These are phyloP conservation scores for Cyrtonyx montezumae DNA, from an alignment of 2,113 vertebrate genomes.

Conservation along the genomic window DNA sequence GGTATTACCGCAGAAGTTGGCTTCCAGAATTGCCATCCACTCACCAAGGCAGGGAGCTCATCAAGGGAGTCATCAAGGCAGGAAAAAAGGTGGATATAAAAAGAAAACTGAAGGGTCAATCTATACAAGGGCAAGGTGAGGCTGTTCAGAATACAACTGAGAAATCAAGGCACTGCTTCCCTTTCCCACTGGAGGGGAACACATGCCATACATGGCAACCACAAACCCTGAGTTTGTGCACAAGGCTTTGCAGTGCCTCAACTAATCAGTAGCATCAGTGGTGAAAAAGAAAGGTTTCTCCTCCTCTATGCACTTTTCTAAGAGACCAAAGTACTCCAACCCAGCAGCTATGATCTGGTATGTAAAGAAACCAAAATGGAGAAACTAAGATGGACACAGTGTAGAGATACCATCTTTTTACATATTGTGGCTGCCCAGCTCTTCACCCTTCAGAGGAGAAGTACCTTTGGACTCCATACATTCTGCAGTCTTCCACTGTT, in stretches of 20 bases:
- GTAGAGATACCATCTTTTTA: background rate
- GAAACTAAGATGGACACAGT: background rate
- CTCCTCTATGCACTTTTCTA: background rate
- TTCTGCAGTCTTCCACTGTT: background rate
- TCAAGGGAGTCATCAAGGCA: background rate
- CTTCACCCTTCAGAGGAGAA: background rate
- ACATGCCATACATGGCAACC: background rate
- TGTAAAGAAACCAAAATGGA: background rate
- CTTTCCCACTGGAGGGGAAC: background rate
- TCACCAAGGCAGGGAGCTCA: background rate
- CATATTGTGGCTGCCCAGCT: background rate
- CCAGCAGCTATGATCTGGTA: background rate
- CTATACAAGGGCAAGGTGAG: background rate
- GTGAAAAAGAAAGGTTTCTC: background rate
- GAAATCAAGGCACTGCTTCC: background rate
- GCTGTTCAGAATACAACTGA: background rate
- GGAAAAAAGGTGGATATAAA: background rate
- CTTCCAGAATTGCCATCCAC: background rate
- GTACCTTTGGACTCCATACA: background rate
- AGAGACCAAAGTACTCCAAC: background rate
- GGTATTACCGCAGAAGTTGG: background rate
- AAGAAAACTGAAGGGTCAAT: background rate
- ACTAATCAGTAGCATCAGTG: background rate
- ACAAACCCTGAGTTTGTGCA: background rate
- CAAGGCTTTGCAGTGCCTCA: background rate